Evolutionary conservation across 1,140 invertebrate genomes (phyloP).

Genomic region (Dreissena rostriformis): DNA sequence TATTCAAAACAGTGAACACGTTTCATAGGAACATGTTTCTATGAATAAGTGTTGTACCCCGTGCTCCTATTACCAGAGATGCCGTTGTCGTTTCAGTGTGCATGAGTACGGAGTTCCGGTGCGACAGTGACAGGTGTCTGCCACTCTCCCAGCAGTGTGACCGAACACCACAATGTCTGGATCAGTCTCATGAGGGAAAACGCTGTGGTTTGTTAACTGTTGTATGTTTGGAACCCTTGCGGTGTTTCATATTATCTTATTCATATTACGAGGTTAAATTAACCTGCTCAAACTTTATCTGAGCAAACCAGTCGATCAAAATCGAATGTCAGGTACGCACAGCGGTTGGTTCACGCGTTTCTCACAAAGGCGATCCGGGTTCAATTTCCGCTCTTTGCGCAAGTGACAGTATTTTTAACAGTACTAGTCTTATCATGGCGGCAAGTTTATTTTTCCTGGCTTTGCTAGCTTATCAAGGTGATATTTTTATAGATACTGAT

Average conservation of each 20-base stretch:
- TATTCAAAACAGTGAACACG: conserved; percentile 4
- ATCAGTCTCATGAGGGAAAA: conserved; percentile 85
- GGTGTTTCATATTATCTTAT: background rate
- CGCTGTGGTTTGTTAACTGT: conserved; percentile 78
- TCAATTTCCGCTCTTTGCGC: no score
- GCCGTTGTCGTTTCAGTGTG: conserved; percentile 62
- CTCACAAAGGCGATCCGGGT: no score
- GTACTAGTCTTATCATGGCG: background rate
- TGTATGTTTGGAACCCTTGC: background rate
- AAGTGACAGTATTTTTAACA: no score
- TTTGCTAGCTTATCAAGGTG: background rate
- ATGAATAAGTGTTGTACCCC: background rate
- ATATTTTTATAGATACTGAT: background rate
- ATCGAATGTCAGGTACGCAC: no score
- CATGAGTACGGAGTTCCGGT: conserved; percentile 65
- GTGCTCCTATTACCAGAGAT: background rate
- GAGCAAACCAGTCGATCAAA: no score
- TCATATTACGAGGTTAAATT: background rate
- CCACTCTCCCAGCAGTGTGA: conserved; percentile 89
- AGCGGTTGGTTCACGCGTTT: no score
- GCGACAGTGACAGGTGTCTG: conserved; percentile 86
- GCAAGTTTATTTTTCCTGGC: background rate
- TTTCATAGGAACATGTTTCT: background rate
- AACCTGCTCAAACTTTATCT: no score
- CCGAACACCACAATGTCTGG: conserved; percentile 77